phyloP scores from a whole-genome alignment of 2,888 invertebrate genomes.

The Lasioglossum marginatum region DNA sequence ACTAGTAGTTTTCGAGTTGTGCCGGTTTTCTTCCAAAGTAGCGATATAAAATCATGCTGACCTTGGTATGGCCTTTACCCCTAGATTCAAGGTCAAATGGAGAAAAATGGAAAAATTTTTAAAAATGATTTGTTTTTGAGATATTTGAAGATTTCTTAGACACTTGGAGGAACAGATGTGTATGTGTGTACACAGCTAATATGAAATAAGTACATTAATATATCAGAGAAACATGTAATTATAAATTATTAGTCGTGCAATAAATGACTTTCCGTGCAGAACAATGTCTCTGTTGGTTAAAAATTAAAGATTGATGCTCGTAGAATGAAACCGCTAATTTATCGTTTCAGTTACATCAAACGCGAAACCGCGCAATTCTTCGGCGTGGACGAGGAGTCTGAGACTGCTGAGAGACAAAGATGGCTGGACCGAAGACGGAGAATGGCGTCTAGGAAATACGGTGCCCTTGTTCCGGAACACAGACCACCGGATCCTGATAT shows the following conservation, averaged over 20 bases:
- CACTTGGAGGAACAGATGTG: too few species aligned
- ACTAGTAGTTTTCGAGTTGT: too few species aligned
- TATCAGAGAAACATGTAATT: not conserved
- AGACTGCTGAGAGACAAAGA: conserved; percentile 89
- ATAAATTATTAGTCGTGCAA: not conserved
- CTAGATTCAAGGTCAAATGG: not conserved
- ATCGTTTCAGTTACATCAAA: conserved; percentile 88
- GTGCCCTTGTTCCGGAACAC: conserved; percentile 87
- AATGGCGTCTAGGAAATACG: conserved; percentile 90
- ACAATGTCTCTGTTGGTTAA: too few species aligned
- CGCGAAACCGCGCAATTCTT: conserved; percentile 94
- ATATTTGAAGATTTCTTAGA: too few species aligned
- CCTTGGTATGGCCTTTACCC: not conserved
- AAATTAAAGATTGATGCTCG: not conserved
- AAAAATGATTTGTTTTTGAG: too few species aligned
- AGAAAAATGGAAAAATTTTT: too few species aligned
- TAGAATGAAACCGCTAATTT: not conserved
- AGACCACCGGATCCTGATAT: conserved; percentile 88
- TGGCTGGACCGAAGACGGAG: conserved; percentile 93
- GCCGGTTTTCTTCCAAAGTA: too few species aligned
- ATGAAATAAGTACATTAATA: too few species aligned
- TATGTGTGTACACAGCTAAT: too few species aligned
- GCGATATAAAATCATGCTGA: not conserved
- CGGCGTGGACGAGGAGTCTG: conserved; percentile 92
- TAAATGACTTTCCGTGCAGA: not conserved